Base-by-base conservation (phyloP, 2,113 vertebrate genomes). In the Pseudopipra pipra region DNA sequence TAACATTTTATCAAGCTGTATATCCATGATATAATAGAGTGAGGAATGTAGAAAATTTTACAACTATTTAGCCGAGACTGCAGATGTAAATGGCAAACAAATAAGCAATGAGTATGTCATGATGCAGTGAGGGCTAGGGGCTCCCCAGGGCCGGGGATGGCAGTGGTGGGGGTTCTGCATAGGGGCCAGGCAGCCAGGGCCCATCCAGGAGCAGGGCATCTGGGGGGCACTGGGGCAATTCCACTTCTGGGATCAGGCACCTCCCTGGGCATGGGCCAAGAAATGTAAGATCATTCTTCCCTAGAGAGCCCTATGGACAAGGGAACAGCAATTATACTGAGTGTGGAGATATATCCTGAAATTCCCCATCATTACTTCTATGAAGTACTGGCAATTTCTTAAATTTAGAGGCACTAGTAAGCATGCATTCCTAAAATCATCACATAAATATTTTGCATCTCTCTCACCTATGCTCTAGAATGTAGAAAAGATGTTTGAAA, bases 101-200 rank as follows among this genome's bases (percentile, higher is more conserved):
- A 68, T 14, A 87, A 79, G 18, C 63, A 80, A 51, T 4, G 4
- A 33, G 22, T 4, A 12, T 12, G 23, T 21, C 47, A 35, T 1
- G 37, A 46, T 14, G 19, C 56, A 83, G n/a, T 30, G 68, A 74
- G 46, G 51, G 31, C 7, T 21, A 21, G 20, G 25, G 35, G 33
- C 8, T 51, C 35, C 43, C 14, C 23, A 47, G 18, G 30, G 25
- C 78, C 39, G 19, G 8, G 10, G 17, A 3, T 22, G 37, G 23
- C 1, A 46, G 33, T 43, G 56, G 6, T 37, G 28, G 19, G 14
- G 16, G 10, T 4, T 85, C 35, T 63, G 44, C 33, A 23, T 6
- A 2, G 14, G 0, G 24, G 14, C 33, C 8, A 10, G 39, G 46
- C 52, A 31, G 18, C 9, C 76, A 25, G 31, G 6, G 22, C 43